Evolutionary conservation across 2,113 vertebrate genomes (phyloP).

Genomic region (Onychorhynchus coronatus): DNA sequence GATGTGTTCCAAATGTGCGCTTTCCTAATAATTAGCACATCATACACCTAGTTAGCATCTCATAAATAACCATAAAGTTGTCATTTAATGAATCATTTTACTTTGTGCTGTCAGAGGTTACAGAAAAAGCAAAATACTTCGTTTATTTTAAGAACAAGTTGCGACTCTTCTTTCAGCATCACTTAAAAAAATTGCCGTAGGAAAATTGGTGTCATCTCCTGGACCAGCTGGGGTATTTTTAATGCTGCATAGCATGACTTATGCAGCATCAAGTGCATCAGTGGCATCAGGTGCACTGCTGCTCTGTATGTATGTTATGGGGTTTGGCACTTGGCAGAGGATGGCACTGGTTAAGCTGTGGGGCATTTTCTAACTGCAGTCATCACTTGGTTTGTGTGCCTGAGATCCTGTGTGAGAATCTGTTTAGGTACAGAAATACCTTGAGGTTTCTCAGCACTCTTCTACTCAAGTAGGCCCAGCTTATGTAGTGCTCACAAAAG

Average conservation of each 20-base stretch:
- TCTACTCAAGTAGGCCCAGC: neutral
- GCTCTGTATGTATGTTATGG: neutral
- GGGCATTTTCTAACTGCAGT: neutral
- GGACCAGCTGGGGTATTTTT: neutral
- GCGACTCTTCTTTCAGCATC: neutral
- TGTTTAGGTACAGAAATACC: neutral
- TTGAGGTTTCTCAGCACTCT: neutral
- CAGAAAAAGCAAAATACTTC: constrained; percentile 65
- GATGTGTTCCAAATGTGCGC: constrained; percentile 67
- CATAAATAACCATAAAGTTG: constrained; percentile 80
- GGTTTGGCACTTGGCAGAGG: neutral
- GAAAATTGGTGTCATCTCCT: neutral
- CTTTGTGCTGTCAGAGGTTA: constrained; percentile 76
- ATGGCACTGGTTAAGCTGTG: neutral
- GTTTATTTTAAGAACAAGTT: constrained; percentile 71
- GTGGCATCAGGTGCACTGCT: neutral
- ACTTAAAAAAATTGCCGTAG: neutral
- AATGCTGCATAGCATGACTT: neutral
- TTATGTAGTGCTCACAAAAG: neutral
- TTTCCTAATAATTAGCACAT: constrained; percentile 81
- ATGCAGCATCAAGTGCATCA: neutral
- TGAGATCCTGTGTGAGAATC: neutral
- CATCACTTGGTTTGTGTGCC: neutral
- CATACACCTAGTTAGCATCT: constrained; percentile 77
- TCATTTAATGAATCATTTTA: constrained; percentile 76